Evolutionary conservation across 2,113 vertebrate species (phyloP).

Genomic region (Notarius lentiginosus): DNA sequence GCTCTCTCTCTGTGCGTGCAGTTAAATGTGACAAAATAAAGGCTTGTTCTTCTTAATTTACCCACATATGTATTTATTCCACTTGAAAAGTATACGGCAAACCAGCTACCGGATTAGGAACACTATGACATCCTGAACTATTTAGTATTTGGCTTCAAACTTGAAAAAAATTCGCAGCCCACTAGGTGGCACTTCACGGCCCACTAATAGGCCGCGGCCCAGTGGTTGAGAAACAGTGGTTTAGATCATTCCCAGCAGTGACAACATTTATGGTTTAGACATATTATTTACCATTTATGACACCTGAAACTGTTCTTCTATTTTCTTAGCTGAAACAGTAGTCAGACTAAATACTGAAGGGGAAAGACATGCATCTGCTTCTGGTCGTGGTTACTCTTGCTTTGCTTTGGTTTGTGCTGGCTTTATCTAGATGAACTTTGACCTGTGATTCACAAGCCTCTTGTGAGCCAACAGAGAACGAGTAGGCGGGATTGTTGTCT

Average conservation of each 20-base stretch:
- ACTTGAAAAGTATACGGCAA: too few species aligned
- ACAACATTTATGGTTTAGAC: background rate
- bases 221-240: too few species aligned
- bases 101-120: too few species aligned
- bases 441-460: background rate
- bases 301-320: background rate
- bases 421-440: background rate
- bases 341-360: background rate
- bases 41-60: too few species aligned
- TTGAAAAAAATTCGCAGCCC: too few species aligned
- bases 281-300: background rate
- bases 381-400: background rate
- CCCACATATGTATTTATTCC: too few species aligned
- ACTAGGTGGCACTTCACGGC: too few species aligned
- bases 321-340: background rate
- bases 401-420: background rate
- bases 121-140: too few species aligned
- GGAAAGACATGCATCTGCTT: background rate
- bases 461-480: background rate
- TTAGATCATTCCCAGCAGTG: background rate
- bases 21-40: too few species aligned
- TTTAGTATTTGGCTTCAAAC: too few species aligned
- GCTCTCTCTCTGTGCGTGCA: too few species aligned
- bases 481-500: background rate
- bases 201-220: too few species aligned